These are phyloP conservation scores for Lagorchestes hirsutus DNA, from an alignment of 2,797 vertebrate genomes.

Conservation along the genomic window DNA sequence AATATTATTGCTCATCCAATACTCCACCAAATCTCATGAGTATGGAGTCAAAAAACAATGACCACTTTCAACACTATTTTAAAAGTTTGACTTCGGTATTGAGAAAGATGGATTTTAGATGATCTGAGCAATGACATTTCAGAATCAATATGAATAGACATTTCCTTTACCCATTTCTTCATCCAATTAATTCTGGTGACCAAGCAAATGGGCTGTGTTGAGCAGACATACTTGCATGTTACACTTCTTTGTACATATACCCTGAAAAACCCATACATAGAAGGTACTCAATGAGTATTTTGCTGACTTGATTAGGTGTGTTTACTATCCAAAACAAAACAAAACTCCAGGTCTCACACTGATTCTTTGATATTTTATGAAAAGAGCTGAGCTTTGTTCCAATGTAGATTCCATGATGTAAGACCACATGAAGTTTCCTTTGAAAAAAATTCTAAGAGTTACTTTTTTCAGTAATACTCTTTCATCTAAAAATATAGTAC, in stretches of 20 bases:
- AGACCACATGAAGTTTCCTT: neutral
- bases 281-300: neutral
- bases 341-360: neutral
- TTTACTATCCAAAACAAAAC: neutral
- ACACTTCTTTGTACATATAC: neutral
- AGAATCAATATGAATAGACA: conserved; percentile 23
- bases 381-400: neutral
- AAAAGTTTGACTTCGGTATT: conserved; percentile 25
- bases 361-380: neutral
- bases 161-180: conserved; percentile 6
- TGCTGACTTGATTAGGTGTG: neutral
- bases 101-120: neutral
- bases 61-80: neutral
- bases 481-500: conserved; percentile 28
- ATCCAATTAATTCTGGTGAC: neutral
- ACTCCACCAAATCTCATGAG: neutral
- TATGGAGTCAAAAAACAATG: neutral
- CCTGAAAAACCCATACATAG: neutral
- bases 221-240: neutral
- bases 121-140: neutral
- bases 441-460: neutral
- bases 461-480: neutral
- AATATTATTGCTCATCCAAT: conserved; percentile 7
- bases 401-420: neutral
- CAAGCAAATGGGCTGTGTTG: neutral